These are phyloP conservation scores for Echeneis naucrates DNA, from an alignment of 2,797 vertebrate species.

Conservation along the genomic window DNA sequence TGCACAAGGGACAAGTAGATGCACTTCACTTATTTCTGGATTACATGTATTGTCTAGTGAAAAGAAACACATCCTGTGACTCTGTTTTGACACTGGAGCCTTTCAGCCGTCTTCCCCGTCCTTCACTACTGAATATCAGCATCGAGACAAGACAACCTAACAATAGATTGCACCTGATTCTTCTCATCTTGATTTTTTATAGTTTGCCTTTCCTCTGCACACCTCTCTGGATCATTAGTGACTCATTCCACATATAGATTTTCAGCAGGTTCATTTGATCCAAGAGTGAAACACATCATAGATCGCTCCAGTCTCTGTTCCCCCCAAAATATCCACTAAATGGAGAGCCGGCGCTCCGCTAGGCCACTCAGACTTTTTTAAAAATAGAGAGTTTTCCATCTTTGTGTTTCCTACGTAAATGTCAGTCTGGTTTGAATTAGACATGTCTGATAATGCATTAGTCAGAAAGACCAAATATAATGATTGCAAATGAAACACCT, in stretches of 20 bases:
- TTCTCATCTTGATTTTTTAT: background rate
- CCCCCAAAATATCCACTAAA: constrained; percentile 23
- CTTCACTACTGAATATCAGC: constrained; percentile 24
- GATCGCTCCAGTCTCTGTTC: constrained; percentile 37
- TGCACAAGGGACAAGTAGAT: constrained; percentile 58
- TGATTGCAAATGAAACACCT: background rate
- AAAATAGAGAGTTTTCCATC: background rate
- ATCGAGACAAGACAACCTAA: background rate
- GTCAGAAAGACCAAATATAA: background rate
- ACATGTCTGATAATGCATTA: background rate
- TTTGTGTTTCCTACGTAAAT: constrained; percentile 20
- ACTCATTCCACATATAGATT: constrained; percentile 29
- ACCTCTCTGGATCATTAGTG: constrained; percentile 14
- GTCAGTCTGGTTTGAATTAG: constrained; percentile 13
- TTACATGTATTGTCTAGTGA: constrained; percentile 59
- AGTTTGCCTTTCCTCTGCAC: background rate
- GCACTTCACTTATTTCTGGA: constrained; percentile 62
- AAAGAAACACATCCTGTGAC: constrained; percentile 39
- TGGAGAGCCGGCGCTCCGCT: constrained; percentile 17
- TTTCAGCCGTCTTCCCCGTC: constrained; percentile 23
- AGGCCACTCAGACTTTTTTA: constrained; percentile 24
- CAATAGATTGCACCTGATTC: background rate
- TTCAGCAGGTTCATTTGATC: constrained; percentile 38
- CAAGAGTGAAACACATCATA: constrained; percentile 13
- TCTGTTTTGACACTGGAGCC: constrained; percentile 31